A percentile compares a stretch with the other conserved stretches of the same genome.
Conservation (phyloP, 2,888 invertebrate species). For the Andrena chrysosceles region DNA sequence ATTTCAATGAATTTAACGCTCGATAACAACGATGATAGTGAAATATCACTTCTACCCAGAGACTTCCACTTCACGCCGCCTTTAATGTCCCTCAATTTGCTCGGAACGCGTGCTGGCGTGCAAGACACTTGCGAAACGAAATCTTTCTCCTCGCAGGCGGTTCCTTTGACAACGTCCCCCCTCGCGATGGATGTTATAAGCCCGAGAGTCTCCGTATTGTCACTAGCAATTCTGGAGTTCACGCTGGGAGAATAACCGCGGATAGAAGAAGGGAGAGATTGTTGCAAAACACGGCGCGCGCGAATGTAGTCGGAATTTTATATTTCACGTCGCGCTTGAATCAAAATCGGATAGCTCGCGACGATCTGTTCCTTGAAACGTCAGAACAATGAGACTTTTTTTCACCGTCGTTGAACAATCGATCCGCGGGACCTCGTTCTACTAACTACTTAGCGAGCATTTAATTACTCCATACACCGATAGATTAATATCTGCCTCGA, state of each 20-base stretch:
- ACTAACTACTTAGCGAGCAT: not conserved
- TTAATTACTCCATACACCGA: not conserved
- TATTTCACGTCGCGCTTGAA: slow-evolving; percentile 2
- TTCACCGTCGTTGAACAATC: not conserved
- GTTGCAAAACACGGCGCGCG: slow-evolving; percentile 9
- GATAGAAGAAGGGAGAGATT: not conserved
- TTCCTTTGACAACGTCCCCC: not conserved
- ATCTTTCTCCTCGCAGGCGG: not conserved
- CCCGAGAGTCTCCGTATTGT: not conserved
- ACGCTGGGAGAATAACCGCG: not conserved
- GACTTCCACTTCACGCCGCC: not conserved
- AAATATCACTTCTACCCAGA: not conserved
- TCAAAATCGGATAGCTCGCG: not conserved
- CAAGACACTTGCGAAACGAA: not conserved
- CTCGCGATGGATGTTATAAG: slow-evolving; percentile 10
- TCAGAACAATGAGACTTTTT: slow-evolving; percentile 13
- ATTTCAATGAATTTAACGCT: not conserved
- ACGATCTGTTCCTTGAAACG: not conserved
- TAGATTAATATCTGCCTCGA: slow-evolving; percentile 1
- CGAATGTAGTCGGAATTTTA: not conserved
- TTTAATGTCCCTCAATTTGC: not conserved
- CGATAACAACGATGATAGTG: not conserved
- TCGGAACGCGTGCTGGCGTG: not conserved
- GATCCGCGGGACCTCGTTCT: not conserved
- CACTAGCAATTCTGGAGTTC: not conserved